Evolutionary conservation across 2,888 invertebrate genomes (phyloP).

Genomic region (Ophion costatus): DNA sequence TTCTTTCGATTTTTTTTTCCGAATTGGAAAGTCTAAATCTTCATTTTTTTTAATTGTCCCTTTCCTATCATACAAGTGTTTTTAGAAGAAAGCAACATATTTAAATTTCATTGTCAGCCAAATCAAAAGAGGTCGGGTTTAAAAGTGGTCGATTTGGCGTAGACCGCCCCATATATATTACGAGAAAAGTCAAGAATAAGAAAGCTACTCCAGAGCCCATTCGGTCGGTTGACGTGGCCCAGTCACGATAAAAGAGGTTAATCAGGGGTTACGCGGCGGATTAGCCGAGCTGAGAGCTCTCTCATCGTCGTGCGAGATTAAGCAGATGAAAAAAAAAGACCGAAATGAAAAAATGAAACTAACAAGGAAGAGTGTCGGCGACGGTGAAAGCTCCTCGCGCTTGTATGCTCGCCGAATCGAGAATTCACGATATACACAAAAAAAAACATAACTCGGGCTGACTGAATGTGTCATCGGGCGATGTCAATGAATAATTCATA

Average conservation of each 20-base stretch:
- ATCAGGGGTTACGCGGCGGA: conserved; percentile 73
- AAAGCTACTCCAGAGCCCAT: conserved; percentile 39
- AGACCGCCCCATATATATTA: too few relatives aligned
- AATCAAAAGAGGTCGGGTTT: too few relatives aligned
- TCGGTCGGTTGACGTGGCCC: conserved; percentile 52
- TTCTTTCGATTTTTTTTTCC: too few relatives aligned
- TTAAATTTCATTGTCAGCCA: too few relatives aligned
- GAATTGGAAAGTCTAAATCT: too few relatives aligned
- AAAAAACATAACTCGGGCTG: too few relatives aligned
- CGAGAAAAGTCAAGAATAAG: conserved; percentile 58
- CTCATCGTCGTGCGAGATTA: conserved; percentile 37
- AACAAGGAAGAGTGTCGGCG: conserved; percentile 46
- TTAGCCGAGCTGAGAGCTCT: conserved; percentile 58
- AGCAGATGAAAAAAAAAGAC: conserved; percentile 21
- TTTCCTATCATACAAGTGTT: too few relatives aligned
- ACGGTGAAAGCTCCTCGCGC: conserved; percentile 21
- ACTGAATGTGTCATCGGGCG: too few relatives aligned
- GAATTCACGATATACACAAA: background rate
- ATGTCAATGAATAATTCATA: too few relatives aligned
- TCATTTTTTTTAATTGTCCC: too few relatives aligned
- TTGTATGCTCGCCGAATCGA: background rate
- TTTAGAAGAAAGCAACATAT: too few relatives aligned
- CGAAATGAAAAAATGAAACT: conserved; percentile 35
- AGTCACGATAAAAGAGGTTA: conserved; percentile 73
- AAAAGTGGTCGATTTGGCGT: too few relatives aligned